Evolutionary conservation across 2,888 invertebrate species (phyloP).

Genomic region (Thalpophila matura): DNA sequence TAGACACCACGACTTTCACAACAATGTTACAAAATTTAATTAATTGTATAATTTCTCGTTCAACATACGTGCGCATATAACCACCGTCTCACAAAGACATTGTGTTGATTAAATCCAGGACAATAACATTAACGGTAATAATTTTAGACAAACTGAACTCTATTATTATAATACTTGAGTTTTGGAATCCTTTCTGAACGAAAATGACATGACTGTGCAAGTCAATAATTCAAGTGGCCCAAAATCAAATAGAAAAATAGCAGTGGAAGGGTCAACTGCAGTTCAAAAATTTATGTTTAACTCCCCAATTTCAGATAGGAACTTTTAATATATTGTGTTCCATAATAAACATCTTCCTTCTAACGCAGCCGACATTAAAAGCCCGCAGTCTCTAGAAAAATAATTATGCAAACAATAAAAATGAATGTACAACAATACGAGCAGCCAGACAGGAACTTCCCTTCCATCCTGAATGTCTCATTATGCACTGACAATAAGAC

Average conservation of each 20-base stretch:
- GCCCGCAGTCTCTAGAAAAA: conserved; percentile 20
- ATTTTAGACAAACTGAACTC: conserved; percentile 21
- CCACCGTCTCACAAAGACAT: conserved; percentile 55
- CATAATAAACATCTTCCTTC: neutral
- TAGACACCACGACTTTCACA: conserved; percentile 42
- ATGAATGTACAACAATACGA: conserved; percentile 41
- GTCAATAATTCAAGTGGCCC: neutral
- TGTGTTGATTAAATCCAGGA: conserved; percentile 61
- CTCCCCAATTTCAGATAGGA: neutral
- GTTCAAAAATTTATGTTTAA: neutral
- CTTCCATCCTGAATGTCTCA: conserved; percentile 42
- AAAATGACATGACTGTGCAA: conserved; percentile 2
- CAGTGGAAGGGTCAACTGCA: neutral
- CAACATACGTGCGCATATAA: conserved; percentile 53
- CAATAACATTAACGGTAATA: conserved; percentile 39
- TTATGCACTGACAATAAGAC: conserved; percentile 44
- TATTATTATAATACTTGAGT: conserved; percentile 1
- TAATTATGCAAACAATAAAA: conserved; percentile 41
- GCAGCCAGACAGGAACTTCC: conserved; percentile 30
- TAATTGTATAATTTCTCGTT: conserved; percentile 61
- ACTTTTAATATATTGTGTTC: neutral
- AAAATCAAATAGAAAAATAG: neutral
- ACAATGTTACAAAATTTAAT: conserved; percentile 57
- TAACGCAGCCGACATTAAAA: conserved; percentile 3
- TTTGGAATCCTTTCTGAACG: neutral